Percentiles rank a stretch among this genome's conserved stretches.
Evolutionary conservation across 2,888 invertebrate species (phyloP).

Genomic region (Ischnura elegans): DNA sequence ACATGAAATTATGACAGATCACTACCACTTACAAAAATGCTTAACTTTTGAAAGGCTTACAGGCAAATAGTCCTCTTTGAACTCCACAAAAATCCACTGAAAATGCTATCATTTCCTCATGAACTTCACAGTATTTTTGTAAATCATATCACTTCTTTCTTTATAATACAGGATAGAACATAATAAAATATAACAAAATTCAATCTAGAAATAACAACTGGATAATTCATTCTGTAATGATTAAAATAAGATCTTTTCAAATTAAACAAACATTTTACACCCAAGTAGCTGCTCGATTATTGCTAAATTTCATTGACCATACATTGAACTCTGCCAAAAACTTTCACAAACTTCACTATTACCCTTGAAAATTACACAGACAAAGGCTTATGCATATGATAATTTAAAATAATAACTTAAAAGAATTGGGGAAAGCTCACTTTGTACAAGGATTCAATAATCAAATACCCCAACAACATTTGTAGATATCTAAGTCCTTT

Average conservation of each 20-base stretch:
- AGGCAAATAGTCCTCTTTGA: not conserved
- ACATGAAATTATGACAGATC: conserved; percentile 16
- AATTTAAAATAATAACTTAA: not conserved
- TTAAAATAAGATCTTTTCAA: not conserved
- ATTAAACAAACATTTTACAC: not conserved
- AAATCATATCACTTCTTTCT: not conserved
- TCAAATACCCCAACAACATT: not conserved
- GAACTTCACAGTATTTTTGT: not conserved
- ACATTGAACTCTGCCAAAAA: not conserved
- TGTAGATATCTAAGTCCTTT: not conserved
- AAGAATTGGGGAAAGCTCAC: not conserved
- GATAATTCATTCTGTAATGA: not conserved
- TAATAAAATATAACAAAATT: not conserved
- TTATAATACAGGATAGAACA: not conserved
- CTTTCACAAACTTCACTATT: not conserved
- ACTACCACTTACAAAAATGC: not conserved
- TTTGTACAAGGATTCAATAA: not conserved
- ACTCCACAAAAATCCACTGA: not conserved
- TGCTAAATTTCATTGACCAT: not conserved
- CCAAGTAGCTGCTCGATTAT: not conserved
- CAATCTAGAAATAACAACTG: not conserved
- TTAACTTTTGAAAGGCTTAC: not conserved
- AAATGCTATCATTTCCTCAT: not conserved
- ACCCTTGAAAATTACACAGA: not conserved
- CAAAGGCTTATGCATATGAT: not conserved